Conservation (phyloP, 2,797 vertebrate genomes). For the Chrosomus eos region DNA sequence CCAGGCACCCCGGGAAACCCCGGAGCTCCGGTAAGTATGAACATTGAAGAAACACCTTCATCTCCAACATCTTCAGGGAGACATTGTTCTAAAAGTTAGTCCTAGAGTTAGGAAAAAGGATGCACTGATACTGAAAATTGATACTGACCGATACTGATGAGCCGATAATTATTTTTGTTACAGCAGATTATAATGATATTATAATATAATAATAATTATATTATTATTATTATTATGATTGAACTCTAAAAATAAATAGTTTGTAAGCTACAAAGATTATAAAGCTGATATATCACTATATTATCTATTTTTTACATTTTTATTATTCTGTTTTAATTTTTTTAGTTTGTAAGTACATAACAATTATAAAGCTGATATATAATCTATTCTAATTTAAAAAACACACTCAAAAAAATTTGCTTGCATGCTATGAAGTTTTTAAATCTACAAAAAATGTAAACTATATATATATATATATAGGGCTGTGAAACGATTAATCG, state of each 20-base stretch:
- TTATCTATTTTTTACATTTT: too few species aligned
- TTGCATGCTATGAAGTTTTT: too few species aligned
- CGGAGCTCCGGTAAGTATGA: constrained; percentile 75
- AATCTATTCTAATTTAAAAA: too few species aligned
- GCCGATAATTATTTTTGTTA: background rate
- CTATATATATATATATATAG: too few species aligned
- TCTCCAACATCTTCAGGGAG: background rate
- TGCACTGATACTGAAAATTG: background rate
- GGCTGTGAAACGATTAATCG: too few species aligned
- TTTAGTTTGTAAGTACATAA: background rate
- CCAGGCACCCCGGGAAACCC: constrained; percentile 77
- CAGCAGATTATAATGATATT: background rate
- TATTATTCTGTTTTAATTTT: too few species aligned
- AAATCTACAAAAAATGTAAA: too few species aligned
- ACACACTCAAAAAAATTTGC: too few species aligned
- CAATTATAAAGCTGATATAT: background rate
- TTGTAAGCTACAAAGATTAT: background rate
- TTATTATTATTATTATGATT: background rate
- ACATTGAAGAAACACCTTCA: background rate
- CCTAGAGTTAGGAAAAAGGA: background rate
- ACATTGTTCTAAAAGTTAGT: background rate
- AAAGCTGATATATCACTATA: background rate
- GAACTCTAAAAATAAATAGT: background rate
- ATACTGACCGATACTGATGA: background rate
- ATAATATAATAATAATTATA: too few species aligned